These are phyloP conservation scores for Cynopterus brachyotis DNA, from an alignment of 2,113 vertebrate species.

Conservation along the genomic window DNA sequence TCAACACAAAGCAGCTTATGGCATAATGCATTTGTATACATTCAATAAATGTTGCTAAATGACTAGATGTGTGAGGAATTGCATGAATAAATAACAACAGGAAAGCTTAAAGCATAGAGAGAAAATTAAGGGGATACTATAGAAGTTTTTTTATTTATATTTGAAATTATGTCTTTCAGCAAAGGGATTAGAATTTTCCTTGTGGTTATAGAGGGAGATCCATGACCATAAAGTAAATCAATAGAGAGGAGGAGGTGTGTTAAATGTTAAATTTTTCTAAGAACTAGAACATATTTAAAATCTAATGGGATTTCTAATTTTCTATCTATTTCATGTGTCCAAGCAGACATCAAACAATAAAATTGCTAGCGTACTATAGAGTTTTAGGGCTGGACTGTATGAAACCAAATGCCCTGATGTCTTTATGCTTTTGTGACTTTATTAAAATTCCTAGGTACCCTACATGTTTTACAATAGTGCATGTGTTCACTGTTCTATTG, in stretches of 20 bases:
- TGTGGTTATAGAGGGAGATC: neutral
- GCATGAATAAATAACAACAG: neutral
- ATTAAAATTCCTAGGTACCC: neutral
- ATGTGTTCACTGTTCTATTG: neutral
- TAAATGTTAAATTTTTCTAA: slow-evolving; percentile 3
- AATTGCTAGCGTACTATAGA: neutral
- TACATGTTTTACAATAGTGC: neutral
- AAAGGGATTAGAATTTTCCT: neutral
- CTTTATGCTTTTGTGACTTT: neutral
- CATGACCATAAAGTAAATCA: neutral
- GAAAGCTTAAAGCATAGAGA: neutral
- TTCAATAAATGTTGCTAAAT: neutral
- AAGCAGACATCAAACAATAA: neutral
- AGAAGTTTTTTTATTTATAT: neutral
- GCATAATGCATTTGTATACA: neutral
- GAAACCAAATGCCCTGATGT: neutral
- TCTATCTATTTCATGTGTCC: neutral
- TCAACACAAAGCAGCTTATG: neutral
- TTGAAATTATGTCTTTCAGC: neutral
- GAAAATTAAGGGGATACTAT: neutral
- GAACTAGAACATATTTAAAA: slow-evolving; percentile 17
- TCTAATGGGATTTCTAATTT: neutral
- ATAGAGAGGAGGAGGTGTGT: neutral
- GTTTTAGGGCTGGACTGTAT: neutral
- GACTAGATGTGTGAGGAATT: neutral